Evolutionary conservation across 1,140 invertebrate species (phyloP), one percentile per base, ranked within the genome.

Genomic region (Sitodiplosis mosellana): DNA sequence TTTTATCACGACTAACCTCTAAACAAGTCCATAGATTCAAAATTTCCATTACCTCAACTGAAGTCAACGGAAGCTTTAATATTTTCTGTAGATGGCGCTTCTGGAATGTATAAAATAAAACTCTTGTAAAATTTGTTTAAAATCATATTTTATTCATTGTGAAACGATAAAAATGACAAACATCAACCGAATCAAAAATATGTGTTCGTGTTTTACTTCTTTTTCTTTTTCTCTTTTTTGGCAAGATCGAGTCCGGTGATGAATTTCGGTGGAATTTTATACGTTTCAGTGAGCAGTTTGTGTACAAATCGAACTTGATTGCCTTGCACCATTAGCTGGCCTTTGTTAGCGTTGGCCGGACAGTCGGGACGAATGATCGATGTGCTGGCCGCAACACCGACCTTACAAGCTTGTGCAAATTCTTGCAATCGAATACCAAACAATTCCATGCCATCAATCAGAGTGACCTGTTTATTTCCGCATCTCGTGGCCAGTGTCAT

Each of bases 381-480:
- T 46, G 87, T 83, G 54, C 86, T 85, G 2, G 89, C 88, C 5
- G 87, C 87, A 33, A 87, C 85, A 12, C 76, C 81, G 50, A 77
- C 72, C 64, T 92, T 87, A 55, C 87, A 86, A 56, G 80, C 75
- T 55, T 83, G 82, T 10, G 83, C 81, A 64, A 93, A 81, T 53
- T 81, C 78, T 20, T 73, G 61, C 42, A 87, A 66, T 56, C 80
- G 79, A 50, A 93, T 85, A 14, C 87, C 87, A 67, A 78, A 93
- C 19, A 74, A 67, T 62, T 90, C 85, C 49, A 92, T 70, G 65
- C 92, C 92, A 52, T 86, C 83, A 0, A 94, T 74, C 34, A 93
- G 62, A 1, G 89, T 93, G 53, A 88, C 86, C 72, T 91, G 92
- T 63, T 94, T 94, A 58, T 87, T 87, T n/a, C 81, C 80, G 20